Base-by-base conservation (phyloP, 2,888 invertebrate genomes). In the Drosophila neonasuta region DNA sequence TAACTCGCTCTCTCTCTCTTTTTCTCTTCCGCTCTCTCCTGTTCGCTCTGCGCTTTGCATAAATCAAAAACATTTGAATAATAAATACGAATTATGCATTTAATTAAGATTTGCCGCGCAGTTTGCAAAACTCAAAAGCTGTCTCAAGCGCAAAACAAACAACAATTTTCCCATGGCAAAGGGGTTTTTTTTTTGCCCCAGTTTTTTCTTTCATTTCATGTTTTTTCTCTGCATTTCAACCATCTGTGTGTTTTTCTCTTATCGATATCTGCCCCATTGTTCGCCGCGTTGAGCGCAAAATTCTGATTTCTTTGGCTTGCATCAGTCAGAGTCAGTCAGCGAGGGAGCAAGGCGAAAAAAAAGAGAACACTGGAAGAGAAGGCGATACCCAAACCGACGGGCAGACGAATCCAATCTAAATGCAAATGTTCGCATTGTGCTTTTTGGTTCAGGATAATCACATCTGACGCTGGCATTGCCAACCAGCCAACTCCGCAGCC, bases 11-110 rank as follows among this genome's bases (percentile, higher is more conserved):
- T 41, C 15, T 41, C 8, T 13, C 11, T 32, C 17, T 44, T n/a
- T 13, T 13, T 13, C 13, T 13, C 13, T 13, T 13, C 13, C 13
- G 13, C 13, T 13, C 13, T 13, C 13, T 13, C 13, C 13, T 13
- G 13, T 13, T 42, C 36, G 34, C 11, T 36, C 36, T 49, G 45
- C 63, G 84, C 69, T 87, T 86, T 78, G 86, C 83, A 83, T 87
- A 86, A 83, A 86, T 86, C 83, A 74, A 68, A 71, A 70, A 51
- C 69, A 86, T 80, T 86, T 83, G 87, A 87, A 87, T 83, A 87
- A 83, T 86, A 86, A 80, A 87, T 83, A 65, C 76, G 86, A 87
- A 86, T 87, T 86, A 83, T 83, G 86, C 80, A 83, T 83, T 83
- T 83, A 83, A 83, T 83, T 87, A 87, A 80, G 87, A 86, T 83